Evolutionary conservation across 2,888 invertebrate species (phyloP), one percentile per base, ranked within the genome.

Genomic region (Oligia fasciuncula): DNA sequence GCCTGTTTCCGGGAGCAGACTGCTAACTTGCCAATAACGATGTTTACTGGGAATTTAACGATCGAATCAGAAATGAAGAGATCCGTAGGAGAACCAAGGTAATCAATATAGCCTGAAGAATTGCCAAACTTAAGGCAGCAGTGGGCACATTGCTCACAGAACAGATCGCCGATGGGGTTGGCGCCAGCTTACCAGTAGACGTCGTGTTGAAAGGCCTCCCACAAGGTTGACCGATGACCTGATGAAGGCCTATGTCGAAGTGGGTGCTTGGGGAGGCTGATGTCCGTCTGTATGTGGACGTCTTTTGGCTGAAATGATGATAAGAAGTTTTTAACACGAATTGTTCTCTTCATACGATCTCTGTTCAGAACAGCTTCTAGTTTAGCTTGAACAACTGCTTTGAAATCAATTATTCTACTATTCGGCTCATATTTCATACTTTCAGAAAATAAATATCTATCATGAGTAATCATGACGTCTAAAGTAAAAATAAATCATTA

Each of bases 401-500:
- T 6, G 4, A 54, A 29, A 69, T 29, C 29, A 29, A 13, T n/a
- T 19, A 60, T 60, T n/a, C 13, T 29, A 43, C 8, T 46, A 17
- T 40, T 62, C 17, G 11, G 29, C 11, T 0, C 14, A 54, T 13
- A 78, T 78, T 14, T 71, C 19, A 3, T 35, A 17, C 1, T 43
- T 9, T 1, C 3, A 65, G 29, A 72, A 8, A 3, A 23, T 9
- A 29, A 49, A 57, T 19, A 19, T 35, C 11, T 35, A 29, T 23
- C 2, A 29, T 29, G 29, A 29, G 29, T 29, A 29, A 29, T 29
- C 29, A 69, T 29, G 17, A 63, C 14, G 8, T 72, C 17, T 0
- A 5, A 23, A 73, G n/a, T 4, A 63, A n/a, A 71, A 69, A 49
- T 14, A 76, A 72, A 76, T 67, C 35, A 63, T 70, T 43, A 2